Conservation (phyloP, 2,797 vertebrate species). For the Anolis apletophallus region DNA sequence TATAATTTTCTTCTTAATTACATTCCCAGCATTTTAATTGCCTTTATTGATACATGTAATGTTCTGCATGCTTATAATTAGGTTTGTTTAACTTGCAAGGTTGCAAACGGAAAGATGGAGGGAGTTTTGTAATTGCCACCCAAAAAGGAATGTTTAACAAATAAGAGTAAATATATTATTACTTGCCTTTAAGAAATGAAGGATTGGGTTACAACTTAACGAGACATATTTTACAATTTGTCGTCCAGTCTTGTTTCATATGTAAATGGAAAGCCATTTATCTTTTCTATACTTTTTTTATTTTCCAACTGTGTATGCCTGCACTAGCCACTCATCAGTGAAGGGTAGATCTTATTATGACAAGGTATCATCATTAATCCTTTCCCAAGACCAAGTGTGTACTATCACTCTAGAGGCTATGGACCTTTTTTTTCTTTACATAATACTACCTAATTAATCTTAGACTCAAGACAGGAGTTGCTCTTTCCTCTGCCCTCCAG, state of each 20-base stretch:
- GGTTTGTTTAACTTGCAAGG: constrained; percentile 70
- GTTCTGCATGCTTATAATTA: constrained; percentile 75
- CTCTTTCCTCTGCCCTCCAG: neutral
- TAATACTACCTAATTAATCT: neutral
- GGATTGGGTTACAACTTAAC: constrained; percentile 43
- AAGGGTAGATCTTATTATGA: neutral
- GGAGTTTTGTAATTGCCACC: constrained; percentile 65
- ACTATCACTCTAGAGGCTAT: neutral
- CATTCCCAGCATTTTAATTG: constrained; percentile 68
- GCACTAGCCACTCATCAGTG: neutral
- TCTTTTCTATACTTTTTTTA: neutral
- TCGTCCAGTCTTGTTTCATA: constrained; percentile 24
- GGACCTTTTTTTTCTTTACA: neutral
- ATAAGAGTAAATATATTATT: constrained; percentile 69
- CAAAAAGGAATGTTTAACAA: constrained; percentile 57
- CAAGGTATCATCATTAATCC: neutral
- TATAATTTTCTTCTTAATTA: constrained; percentile 71
- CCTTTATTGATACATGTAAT: constrained; percentile 70
- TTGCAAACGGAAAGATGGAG: constrained; percentile 69
- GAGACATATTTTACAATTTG: constrained; percentile 22
- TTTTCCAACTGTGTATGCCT: neutral
- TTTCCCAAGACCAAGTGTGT: constrained; percentile 20
- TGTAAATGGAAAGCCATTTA: neutral
- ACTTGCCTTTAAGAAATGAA: constrained; percentile 56
- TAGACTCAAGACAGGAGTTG: neutral